These are phyloP conservation scores for crab-eating macaque (Macaca fascicularis) DNA, from an alignment of 2,113 vertebrate species.

Conservation along the genomic window DNA sequence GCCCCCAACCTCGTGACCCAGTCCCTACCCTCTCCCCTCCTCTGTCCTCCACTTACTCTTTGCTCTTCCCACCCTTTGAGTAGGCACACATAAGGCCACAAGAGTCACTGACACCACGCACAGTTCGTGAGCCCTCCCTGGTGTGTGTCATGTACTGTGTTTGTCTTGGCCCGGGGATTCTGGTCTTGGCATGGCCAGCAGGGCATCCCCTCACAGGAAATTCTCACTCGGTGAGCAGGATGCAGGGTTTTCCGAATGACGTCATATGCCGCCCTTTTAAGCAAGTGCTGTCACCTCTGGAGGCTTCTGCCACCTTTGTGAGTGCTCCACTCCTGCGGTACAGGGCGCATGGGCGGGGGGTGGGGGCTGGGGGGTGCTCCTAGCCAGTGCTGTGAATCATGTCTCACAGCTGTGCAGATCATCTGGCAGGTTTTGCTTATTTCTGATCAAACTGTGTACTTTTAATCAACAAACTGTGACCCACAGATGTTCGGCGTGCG, in stretches of 20 bases:
- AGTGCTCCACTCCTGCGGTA: neutral
- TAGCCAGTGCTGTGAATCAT: neutral
- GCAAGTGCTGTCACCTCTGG: neutral
- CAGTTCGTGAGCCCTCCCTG: rapidly evolving
- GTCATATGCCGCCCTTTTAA: neutral
- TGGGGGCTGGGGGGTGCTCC: rapidly evolving
- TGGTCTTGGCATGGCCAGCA: neutral
- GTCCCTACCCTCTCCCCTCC: neutral
- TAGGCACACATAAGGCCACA: neutral
- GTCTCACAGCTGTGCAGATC: neutral
- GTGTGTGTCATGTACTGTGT: rapidly evolving
- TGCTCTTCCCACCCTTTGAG: neutral
- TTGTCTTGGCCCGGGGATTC: neutral
- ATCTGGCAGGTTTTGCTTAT: slow-evolving; percentile 47
- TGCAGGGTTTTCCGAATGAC: slow-evolving; percentile 41
- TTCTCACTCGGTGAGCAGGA: neutral
- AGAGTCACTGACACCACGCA: neutral
- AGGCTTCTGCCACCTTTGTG: neutral
- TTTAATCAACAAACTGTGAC: slow-evolving; percentile 28
- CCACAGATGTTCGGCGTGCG: neutral
- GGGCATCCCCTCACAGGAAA: neutral
- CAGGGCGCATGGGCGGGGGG: neutral
- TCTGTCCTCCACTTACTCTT: neutral
- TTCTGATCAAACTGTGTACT: slow-evolving; percentile 32
- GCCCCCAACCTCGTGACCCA: neutral